A percentile compares a stretch with the other conserved stretches of the same genome.
Conservation (phyloP, 2,113 vertebrate genomes). For the Platycercus adscitus region DNA sequence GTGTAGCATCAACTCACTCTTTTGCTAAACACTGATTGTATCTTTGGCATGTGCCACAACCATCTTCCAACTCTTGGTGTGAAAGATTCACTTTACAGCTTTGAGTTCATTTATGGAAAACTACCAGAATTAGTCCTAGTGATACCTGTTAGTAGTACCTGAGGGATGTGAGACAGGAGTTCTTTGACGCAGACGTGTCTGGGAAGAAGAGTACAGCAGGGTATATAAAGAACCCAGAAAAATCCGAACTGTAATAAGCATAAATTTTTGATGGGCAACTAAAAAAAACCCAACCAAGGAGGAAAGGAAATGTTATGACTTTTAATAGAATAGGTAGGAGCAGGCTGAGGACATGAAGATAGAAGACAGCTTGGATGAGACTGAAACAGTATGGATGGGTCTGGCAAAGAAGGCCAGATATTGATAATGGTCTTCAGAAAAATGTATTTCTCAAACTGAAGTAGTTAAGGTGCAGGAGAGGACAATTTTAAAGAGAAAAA, state of each 20-base stretch:
- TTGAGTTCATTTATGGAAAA: background rate
- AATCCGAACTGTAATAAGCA: rapidly evolving
- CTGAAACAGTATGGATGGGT: background rate
- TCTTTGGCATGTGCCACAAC: background rate
- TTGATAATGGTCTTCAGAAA: background rate
- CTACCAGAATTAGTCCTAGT: background rate
- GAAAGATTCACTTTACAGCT: background rate
- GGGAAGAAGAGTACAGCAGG: background rate
- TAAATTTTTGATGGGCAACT: background rate
- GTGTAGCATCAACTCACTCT: background rate
- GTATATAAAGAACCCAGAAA: background rate
- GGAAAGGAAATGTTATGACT: background rate
- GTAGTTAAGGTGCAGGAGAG: background rate
- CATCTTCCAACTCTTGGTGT: background rate
- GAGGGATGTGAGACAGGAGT: background rate
- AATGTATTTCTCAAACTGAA: background rate
- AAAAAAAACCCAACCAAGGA: background rate
- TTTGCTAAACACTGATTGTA: background rate
- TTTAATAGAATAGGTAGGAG: background rate
- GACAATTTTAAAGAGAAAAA: background rate
- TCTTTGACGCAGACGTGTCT: background rate
- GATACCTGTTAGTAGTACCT: background rate
- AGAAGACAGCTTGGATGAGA: background rate
- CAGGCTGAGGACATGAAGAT: background rate
- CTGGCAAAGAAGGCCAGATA: background rate